These are phyloP conservation scores for Conus ventricosus DNA, from an alignment of 1,140 invertebrate species.

Conservation along the genomic window DNA sequence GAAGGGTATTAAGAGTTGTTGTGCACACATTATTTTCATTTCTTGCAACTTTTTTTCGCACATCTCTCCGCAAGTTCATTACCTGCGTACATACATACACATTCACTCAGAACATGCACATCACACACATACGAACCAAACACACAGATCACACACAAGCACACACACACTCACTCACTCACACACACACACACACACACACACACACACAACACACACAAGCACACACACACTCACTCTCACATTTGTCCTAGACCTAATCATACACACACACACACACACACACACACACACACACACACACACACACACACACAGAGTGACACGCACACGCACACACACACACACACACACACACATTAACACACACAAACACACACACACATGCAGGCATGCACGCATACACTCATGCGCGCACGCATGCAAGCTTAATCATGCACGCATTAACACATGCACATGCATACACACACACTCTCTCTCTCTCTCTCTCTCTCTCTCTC, in stretches of 20 bases:
- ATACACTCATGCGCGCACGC: conserved; percentile 15
- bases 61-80: too few relatives aligned
- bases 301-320: too few relatives aligned
- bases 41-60: too few relatives aligned
- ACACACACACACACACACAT: background rate
- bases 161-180: background rate
- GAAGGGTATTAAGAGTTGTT: too few relatives aligned
- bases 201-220: too few relatives aligned
- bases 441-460: background rate
- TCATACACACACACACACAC: too few relatives aligned
- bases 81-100: too few relatives aligned
- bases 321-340: background rate
- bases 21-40: too few relatives aligned
- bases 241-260: background rate
- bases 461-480: background rate
- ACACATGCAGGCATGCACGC: background rate
- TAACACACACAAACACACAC: background rate
- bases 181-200: background rate
- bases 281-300: too few relatives aligned
- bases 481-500: conserved; percentile 21
- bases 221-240: too few relatives aligned
- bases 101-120: background rate
- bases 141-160: too few relatives aligned
- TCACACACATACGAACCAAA: background rate
- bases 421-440: background rate